phyloP scores from a whole-genome alignment of 2,797 vertebrate species.

The Cyclopterus lumpus region DNA sequence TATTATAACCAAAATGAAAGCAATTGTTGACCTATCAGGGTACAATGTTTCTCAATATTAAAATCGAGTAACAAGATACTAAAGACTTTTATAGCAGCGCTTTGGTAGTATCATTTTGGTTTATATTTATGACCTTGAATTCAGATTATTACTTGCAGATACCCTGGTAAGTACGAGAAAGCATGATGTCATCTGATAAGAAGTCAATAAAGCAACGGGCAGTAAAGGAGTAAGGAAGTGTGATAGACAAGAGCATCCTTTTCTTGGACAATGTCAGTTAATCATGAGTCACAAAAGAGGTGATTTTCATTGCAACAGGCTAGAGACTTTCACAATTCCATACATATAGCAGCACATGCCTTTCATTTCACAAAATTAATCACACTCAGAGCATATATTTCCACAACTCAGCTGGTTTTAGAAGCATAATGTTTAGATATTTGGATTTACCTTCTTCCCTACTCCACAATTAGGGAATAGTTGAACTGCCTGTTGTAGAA shows the following conservation, averaged over 20 bases:
- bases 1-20: neutral
- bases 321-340: slow-evolving; percentile 17
- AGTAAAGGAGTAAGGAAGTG: slow-evolving; percentile 26
- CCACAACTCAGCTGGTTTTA: slow-evolving; percentile 6
- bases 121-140: neutral
- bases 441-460: slow-evolving; percentile 80
- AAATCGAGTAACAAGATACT: neutral
- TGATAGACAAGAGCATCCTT: neutral
- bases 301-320: neutral
- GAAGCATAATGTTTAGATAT: neutral
- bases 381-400: slow-evolving; percentile 2
- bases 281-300: slow-evolving; percentile 28
- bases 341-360: slow-evolving; percentile 57
- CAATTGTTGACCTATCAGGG: neutral
- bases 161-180: neutral
- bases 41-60: neutral
- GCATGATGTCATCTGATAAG: neutral
- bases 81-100: neutral
- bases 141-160: neutral
- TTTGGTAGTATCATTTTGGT: neutral
- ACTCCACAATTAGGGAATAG: slow-evolving; percentile 81
- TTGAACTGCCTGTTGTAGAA: slow-evolving; percentile 75
- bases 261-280: slow-evolving; percentile 13
- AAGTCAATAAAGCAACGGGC: neutral
- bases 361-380: slow-evolving; percentile 37